Base-by-base conservation (phyloP, 53 echinoderm and acorn worm species). In the Apostichopus leukothele region DNA sequence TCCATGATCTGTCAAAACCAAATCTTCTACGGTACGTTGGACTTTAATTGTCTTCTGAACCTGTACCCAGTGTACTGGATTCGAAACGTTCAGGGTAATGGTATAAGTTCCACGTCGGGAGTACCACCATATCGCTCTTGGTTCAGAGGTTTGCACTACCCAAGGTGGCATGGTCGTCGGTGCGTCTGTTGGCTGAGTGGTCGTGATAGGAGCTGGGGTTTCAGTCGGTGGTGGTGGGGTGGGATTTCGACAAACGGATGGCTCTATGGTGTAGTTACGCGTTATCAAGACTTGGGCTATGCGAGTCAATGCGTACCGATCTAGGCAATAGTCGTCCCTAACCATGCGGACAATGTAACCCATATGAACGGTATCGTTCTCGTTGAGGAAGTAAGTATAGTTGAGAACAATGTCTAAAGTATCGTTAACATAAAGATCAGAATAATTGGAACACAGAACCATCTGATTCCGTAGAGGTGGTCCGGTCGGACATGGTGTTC, bases 51-150 rank as follows among this genome's bases (percentile, higher is more conserved):
- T 93, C 86, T 91, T 91, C 77, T 90, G 79, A 25, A 93, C 91
- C 16, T 88, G 88, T 1, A 89, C 91, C 92, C 93, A 93, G 78
- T 93, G 93, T 0, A 94, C 96, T 9, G 94, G 93, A 73, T 94
- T 94, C 13, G 93, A 92, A 13, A 94, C 94, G 83, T 94, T 94
- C 22, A 94, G 55, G 11, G 88, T 92, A 39, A 94, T 86, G 10
- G 91, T 93, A 89, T 96, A 96, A 16, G 87, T 86, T 1, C 93
- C 94, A 60, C 93, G 91, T 83, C 89, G 90, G 7, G 91, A 79
- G 68, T 94, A 94, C 94, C 93, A 93, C 94, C 93, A 94, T 78
- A 92, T 90, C 7, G 93, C 91, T 39, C 92, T 59, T 0, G 93
- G 94, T 20, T 96, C 96, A 25, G 76, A 81, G 9, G 94, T 96